Conservation (phyloP, 2,888 invertebrate genomes). For the Axea sp. region DNA sequence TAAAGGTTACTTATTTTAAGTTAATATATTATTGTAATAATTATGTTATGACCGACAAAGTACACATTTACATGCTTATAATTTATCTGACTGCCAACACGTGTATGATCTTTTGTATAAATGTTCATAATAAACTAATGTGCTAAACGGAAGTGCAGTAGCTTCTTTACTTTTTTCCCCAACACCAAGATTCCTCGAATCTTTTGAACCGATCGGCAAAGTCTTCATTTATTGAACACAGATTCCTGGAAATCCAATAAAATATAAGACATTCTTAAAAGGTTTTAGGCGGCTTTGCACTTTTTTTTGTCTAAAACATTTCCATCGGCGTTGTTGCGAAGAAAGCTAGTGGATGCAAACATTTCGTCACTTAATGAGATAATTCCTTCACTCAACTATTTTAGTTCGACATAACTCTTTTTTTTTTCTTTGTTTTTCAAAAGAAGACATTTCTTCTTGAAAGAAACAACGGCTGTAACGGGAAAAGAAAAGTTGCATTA, state of each 20-base stretch:
- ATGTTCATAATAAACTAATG: conserved; percentile 64
- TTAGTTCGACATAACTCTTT: too few species aligned
- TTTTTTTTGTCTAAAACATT: conserved; percentile 15
- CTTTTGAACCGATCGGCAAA: conserved; percentile 1
- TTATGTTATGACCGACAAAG: conserved; percentile 44
- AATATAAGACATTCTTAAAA: conserved; percentile 26
- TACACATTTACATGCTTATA: conserved; percentile 56
- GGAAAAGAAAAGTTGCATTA: too few species aligned
- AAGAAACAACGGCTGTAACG: too few species aligned
- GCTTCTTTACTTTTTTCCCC: neutral
- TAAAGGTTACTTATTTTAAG: too few species aligned
- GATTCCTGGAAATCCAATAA: conserved; percentile 43
- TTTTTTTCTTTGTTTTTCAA: too few species aligned
- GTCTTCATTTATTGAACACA: conserved; percentile 32
- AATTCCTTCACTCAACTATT: too few species aligned
- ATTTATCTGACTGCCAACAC: conserved; percentile 65
- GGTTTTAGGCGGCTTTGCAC: neutral
- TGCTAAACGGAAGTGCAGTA: conserved; percentile 38
- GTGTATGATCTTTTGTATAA: conserved; percentile 61
- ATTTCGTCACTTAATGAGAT: conserved; percentile 22
- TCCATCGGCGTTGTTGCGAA: conserved; percentile 1
- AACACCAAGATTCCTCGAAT: conserved; percentile 17
- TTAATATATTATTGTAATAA: neutral
- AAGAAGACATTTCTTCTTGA: too few species aligned
- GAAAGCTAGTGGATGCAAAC: conserved; percentile 25